These are phyloP conservation scores for Chironomus tepperi DNA, from an alignment of 1,140 invertebrate genomes.

Conservation along the genomic window DNA sequence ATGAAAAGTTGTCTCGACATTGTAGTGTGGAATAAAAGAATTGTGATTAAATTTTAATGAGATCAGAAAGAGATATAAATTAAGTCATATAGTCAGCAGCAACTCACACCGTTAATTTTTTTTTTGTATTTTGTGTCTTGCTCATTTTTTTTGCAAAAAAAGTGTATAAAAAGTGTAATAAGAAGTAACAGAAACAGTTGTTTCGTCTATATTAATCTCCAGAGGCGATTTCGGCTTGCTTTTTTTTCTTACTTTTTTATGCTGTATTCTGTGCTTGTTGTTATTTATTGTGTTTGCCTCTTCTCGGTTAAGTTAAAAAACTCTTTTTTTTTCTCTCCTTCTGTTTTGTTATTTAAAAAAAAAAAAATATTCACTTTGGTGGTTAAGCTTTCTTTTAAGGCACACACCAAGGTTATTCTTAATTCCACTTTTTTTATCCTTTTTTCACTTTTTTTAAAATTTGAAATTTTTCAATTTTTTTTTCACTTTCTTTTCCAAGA, in stretches of 20 bases:
- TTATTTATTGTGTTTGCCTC: background rate
- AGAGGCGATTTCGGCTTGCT: background rate
- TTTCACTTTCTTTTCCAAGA: background rate
- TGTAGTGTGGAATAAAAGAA: background rate
- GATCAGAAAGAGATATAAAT: constrained; percentile 1
- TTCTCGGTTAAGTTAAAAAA: background rate
- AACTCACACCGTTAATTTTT: background rate
- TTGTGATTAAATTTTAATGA: constrained; percentile 7
- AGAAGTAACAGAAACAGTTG: constrained; percentile 1
- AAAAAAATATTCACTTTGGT: constrained; percentile 12
- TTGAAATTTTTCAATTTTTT: background rate
- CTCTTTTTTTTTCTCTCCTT: background rate
- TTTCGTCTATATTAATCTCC: constrained; percentile 13
- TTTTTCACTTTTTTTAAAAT: background rate
- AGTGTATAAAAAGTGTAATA: background rate
- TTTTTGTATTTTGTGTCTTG: background rate
- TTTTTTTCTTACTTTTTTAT: background rate
- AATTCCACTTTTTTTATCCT: background rate
- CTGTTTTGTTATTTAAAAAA: background rate
- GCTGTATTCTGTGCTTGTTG: background rate
- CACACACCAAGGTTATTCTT: background rate
- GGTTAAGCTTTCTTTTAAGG: constrained; percentile 1
- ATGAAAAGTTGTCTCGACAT: too few species aligned
- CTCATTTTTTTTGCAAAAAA: constrained; percentile 1
- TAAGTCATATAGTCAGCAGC: constrained; percentile 9